A percentile compares a stretch with the other conserved stretches of the same genome.
Evolutionary conservation across 2,888 invertebrate genomes (phyloP).

Genomic region (Tenthredo livida): DNA sequence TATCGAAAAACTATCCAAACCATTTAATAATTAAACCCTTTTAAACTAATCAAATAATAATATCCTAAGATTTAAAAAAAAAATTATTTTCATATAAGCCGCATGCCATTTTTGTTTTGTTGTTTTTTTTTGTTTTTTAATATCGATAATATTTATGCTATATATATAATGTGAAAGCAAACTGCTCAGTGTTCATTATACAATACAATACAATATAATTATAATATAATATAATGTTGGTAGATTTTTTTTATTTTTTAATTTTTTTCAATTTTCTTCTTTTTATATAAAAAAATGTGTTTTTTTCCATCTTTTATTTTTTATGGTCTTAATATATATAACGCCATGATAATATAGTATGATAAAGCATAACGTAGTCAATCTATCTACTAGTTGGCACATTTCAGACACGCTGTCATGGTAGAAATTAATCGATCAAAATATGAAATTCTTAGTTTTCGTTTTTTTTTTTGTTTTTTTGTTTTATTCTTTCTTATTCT

Average conservation of each 20-base stretch:
- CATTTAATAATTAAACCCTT: too few species aligned
- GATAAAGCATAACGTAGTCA: slow-evolving; percentile 88
- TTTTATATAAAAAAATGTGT: background rate
- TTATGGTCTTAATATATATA: background rate
- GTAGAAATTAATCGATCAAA: slow-evolving; percentile 25
- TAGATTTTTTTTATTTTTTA: slow-evolving; percentile 17
- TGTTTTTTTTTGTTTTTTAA: background rate
- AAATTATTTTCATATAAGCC: background rate
- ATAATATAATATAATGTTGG: slow-evolving; percentile 13
- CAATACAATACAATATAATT: background rate
- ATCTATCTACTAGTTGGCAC: slow-evolving; percentile 96
- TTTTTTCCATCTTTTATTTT: too few species aligned
- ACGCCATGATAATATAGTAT: slow-evolving; percentile 8
- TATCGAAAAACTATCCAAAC: background rate
- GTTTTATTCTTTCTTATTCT: background rate
- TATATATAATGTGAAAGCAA: slow-evolving; percentile 36
- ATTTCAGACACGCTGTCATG: slow-evolving; percentile 76
- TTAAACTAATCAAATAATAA: too few species aligned
- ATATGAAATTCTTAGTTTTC: background rate
- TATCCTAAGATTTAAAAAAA: background rate
- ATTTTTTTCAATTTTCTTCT: background rate
- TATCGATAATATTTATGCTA: slow-evolving; percentile 18
- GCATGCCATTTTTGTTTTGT: slow-evolving; percentile 20
- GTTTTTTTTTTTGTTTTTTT: background rate
- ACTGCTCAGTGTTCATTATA: slow-evolving; percentile 46